These are phyloP conservation scores for Fissipunctia ypsillon DNA, from an alignment of 2,888 invertebrate genomes.

Conservation along the genomic window DNA sequence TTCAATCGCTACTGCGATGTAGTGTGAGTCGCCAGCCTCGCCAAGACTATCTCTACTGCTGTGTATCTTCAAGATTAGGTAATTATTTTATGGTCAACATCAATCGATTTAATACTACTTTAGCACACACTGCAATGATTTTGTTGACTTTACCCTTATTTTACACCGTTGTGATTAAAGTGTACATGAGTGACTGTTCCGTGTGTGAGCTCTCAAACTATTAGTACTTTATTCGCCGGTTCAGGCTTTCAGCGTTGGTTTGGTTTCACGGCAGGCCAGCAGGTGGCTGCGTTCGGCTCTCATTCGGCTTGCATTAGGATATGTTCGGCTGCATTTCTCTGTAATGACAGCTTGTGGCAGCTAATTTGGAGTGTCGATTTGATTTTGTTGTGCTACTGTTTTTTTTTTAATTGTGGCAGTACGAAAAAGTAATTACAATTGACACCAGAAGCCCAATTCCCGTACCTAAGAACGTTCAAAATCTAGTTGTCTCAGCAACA, in stretches of 20 bases:
- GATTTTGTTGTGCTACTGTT: neutral
- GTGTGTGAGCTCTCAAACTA: slow-evolving; percentile 4
- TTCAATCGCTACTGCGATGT: neutral
- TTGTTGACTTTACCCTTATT: neutral
- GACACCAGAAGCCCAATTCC: too few species aligned
- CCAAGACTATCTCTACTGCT: too few species aligned
- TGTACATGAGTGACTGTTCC: slow-evolving; percentile 2
- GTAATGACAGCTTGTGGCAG: slow-evolving; percentile 1
- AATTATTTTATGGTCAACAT: neutral
- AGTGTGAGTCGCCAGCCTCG: neutral
- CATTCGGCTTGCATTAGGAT: slow-evolving; percentile 13
- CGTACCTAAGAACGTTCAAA: too few species aligned
- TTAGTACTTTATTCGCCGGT: slow-evolving; percentile 22
- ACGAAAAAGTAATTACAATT: too few species aligned
- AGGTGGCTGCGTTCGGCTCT: neutral
- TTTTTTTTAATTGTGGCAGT: neutral
- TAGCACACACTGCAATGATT: neutral
- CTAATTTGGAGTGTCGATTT: slow-evolving; percentile 6
- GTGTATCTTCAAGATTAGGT: neutral
- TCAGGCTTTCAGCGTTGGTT: slow-evolving; percentile 3
- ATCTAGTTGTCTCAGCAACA: too few species aligned
- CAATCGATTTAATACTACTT: neutral
- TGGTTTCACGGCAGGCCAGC: neutral
- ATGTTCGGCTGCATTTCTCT: slow-evolving; percentile 4
- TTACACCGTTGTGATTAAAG: neutral